Evolutionary conservation across 2,888 invertebrate genomes (phyloP).

Genomic region (Uropetala carovei): DNA sequence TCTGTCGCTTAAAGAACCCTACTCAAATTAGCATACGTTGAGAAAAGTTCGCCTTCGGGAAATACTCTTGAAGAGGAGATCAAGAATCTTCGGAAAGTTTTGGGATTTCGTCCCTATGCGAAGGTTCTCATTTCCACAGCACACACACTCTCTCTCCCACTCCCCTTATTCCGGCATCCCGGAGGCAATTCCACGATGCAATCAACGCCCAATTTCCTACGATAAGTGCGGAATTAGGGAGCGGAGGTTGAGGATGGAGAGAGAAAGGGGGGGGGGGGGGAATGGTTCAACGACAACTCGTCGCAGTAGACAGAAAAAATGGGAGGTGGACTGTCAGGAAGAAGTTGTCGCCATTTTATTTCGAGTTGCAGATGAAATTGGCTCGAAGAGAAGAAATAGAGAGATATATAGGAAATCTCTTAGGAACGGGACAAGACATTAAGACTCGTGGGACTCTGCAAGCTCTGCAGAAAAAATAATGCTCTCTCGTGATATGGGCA

Average conservation of each 20-base stretch:
- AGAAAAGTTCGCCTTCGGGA: too few species aligned
- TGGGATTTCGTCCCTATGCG: not conserved
- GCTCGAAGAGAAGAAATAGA: not conserved
- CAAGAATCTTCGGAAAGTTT: not conserved
- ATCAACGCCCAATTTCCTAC: slow-evolving; percentile 53
- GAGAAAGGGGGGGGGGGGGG: not conserved
- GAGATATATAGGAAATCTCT: not conserved
- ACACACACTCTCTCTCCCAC: not conserved
- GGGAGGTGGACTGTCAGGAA: not conserved
- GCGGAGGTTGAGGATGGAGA: not conserved
- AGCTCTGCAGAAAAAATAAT: too few species aligned
- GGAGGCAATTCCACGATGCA: slow-evolving; percentile 2
- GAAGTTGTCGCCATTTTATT: not conserved
- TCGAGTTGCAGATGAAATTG: not conserved
- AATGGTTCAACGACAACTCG: too few species aligned
- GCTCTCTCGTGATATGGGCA: too few species aligned
- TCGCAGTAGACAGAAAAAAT: too few species aligned
- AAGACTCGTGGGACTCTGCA: too few species aligned
- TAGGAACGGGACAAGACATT: not conserved
- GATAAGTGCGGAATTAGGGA: not conserved
- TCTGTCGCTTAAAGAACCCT: too few species aligned
- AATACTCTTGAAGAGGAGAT: too few species aligned
- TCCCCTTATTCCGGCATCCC: not conserved
- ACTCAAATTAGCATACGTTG: too few species aligned
- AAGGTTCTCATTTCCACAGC: not conserved